Percentiles rank a stretch among this genome's conserved stretches.
Evolutionary conservation across 2,113 vertebrate species (phyloP).

Genomic region (Sterrhoptilus dennistouni): DNA sequence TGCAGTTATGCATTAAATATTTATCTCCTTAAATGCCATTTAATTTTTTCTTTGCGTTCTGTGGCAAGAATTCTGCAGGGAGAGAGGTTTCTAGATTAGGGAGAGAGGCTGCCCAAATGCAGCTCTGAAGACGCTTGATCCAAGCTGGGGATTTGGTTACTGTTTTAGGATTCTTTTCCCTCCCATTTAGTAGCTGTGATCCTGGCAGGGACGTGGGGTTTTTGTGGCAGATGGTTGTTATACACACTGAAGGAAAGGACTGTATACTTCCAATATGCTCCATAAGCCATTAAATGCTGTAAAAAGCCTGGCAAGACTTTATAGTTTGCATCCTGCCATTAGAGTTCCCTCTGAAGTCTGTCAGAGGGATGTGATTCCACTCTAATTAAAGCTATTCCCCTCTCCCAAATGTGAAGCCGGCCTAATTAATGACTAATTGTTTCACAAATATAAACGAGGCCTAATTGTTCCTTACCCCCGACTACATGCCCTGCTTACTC

Average conservation of each 20-base stretch:
- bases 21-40: background rate
- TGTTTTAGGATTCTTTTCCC: background rate
- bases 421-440: constrained; percentile 63
- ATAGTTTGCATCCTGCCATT: constrained; percentile 69
- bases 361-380: constrained; percentile 34
- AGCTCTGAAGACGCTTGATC: background rate
- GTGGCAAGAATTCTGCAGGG: background rate
- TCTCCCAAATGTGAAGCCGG: constrained; percentile 25
- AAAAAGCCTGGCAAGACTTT: constrained; percentile 54
- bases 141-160: constrained; percentile 8
- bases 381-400: constrained; percentile 44
- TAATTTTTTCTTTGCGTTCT: background rate
- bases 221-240: constrained; percentile 56
- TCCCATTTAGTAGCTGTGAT: background rate
- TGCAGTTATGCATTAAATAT: background rate
- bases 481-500: background rate
- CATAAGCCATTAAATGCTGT: constrained; percentile 41
- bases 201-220: background rate
- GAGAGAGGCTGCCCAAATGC: background rate
- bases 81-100: background rate
- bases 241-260: background rate
- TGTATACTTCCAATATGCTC: constrained; percentile 43
- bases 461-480: background rate
- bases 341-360: constrained; percentile 60
- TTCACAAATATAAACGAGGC: background rate